Conservation (phyloP, 53 echinoderm and acorn worm species). For the Astropecten irregularis region DNA sequence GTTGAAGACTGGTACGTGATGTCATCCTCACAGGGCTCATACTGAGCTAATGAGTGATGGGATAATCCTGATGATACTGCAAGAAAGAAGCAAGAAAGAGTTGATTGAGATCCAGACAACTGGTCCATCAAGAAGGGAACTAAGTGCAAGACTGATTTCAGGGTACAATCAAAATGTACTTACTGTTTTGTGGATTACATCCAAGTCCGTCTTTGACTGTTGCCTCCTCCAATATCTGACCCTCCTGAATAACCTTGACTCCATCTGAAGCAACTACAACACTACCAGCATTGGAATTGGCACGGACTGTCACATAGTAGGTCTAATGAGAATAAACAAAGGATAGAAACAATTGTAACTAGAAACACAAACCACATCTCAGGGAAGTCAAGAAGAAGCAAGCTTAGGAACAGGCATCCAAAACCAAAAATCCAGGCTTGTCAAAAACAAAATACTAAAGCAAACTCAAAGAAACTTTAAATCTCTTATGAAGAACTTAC, state of each 20-base stretch:
- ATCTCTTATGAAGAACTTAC: not conserved
- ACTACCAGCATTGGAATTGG: constrained; percentile 33
- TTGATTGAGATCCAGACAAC: not conserved
- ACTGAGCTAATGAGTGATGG: constrained; percentile 2
- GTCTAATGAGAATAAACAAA: constrained; percentile 4
- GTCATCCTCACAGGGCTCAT: constrained; percentile 26
- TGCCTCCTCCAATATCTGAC: constrained; percentile 13
- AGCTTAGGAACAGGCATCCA: too few species aligned
- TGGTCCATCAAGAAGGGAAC: not conserved
- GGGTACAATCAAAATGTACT: too few species aligned
- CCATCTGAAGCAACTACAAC: constrained; percentile 44
- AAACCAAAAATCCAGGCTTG: too few species aligned
- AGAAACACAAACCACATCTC: too few species aligned
- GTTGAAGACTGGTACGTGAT: constrained; percentile 39
- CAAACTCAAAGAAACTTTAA: too few species aligned
- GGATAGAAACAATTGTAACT: not conserved
- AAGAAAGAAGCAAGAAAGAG: not conserved
- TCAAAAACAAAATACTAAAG: too few species aligned
- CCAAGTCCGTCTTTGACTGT: constrained; percentile 36
- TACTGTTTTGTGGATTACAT: constrained; percentile 32
- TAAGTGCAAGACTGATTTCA: too few species aligned
- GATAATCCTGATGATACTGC: constrained; percentile 17
- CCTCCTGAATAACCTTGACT: constrained; percentile 35
- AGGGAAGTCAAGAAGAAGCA: too few species aligned
- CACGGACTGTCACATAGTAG: constrained; percentile 47